Conservation (phyloP, 2,797 vertebrate species). For the Brachymystax lenok region DNA sequence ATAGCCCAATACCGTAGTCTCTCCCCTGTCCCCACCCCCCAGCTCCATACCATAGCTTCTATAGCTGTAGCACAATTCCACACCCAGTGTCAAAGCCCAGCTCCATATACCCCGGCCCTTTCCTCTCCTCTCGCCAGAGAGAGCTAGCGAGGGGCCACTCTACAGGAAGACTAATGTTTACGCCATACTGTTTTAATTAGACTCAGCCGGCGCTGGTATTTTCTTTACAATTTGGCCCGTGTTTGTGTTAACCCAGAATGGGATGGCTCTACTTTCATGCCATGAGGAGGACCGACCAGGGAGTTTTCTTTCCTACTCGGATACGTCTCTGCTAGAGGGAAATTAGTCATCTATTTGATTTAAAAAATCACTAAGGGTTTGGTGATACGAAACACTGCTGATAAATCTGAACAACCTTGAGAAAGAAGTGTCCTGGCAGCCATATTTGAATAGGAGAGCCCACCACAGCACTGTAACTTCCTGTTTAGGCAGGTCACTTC, state of each 20-base stretch:
- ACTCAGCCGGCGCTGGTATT: slow-evolving; percentile 69
- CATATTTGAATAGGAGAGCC: slow-evolving; percentile 12
- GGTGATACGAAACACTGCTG: neutral
- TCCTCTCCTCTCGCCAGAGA: slow-evolving; percentile 19
- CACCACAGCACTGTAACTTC: slow-evolving; percentile 65
- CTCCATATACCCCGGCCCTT: slow-evolving; percentile 32
- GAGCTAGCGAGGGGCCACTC: slow-evolving; percentile 42
- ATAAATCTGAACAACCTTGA: neutral
- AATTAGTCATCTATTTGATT: neutral
- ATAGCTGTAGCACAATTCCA: slow-evolving; percentile 31
- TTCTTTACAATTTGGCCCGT: slow-evolving; percentile 72
- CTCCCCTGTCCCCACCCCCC: slow-evolving; percentile 2
- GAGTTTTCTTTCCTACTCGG: neutral
- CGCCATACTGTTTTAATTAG: slow-evolving; percentile 77
- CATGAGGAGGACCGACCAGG: slow-evolving; percentile 40
- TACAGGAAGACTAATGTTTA: slow-evolving; percentile 77
- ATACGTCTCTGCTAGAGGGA: neutral
- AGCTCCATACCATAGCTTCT: slow-evolving; percentile 27
- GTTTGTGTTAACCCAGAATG: slow-evolving; percentile 66
- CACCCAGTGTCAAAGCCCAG: slow-evolving; percentile 26
- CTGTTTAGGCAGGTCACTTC: slow-evolving; percentile 59
- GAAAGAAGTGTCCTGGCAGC: neutral
- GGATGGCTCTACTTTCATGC: slow-evolving; percentile 59
- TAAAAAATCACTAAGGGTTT: neutral
- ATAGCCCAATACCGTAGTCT: neutral